phyloP scores from a whole-genome alignment of 1,140 invertebrate genomes.

The Dufourea novaeangliae region DNA sequence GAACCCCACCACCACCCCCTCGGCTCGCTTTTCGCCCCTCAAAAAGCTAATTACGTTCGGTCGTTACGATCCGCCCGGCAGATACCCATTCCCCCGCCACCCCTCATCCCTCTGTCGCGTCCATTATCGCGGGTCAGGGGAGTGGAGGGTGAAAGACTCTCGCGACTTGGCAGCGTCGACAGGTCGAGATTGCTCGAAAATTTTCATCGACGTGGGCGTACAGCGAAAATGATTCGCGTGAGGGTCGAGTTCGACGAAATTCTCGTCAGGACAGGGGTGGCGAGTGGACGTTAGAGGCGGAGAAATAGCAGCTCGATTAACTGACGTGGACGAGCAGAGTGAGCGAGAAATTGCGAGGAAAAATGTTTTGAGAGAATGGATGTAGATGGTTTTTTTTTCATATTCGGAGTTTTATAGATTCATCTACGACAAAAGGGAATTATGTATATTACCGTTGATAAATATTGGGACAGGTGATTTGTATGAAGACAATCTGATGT shows the following conservation, averaged over 20 bases:
- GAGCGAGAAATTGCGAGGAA: too few species aligned
- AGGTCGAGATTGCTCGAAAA: background rate
- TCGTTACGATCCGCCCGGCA: constrained; percentile 15
- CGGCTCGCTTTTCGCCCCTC: constrained; percentile 22
- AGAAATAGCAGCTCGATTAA: background rate
- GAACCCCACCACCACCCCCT: background rate
- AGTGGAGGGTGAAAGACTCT: background rate
- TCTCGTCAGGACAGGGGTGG: background rate
- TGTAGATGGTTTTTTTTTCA: too few species aligned
- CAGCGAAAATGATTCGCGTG: background rate
- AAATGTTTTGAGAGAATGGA: too few species aligned
- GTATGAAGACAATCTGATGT: too few species aligned
- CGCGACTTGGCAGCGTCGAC: background rate
- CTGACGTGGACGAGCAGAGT: background rate
- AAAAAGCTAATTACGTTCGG: constrained; percentile 56
- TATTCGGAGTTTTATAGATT: too few species aligned
- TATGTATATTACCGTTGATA: too few species aligned
- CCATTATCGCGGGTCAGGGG: background rate
- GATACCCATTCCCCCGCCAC: constrained; percentile 4
- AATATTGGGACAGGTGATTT: too few species aligned
- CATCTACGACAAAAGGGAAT: too few species aligned
- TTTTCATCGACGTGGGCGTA: background rate
- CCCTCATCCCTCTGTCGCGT: background rate
- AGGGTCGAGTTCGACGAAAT: background rate
- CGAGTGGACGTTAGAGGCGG: background rate